Base-by-base conservation (phyloP, 2,888 invertebrate genomes). In the Scaeva pyrastri region DNA sequence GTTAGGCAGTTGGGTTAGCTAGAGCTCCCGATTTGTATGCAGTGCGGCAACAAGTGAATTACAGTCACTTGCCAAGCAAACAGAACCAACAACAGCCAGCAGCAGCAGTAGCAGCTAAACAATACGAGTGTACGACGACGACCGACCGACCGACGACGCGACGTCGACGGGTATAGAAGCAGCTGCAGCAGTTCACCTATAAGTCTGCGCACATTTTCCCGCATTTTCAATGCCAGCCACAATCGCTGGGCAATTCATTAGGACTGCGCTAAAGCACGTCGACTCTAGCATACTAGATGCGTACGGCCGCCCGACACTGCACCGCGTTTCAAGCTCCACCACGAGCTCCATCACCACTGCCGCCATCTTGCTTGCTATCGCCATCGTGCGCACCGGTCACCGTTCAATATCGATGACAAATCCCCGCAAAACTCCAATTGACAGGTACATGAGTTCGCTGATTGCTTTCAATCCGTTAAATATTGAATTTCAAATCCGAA, bases 371-470 rank as follows among this genome's bases (percentile, higher is more conserved):
- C n/a, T 45, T 45, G 45, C 36, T 48, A 66, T 66, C 66, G 14
- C 66, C 66, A 66, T 66, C 66, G 64, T 64, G 73, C 73, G 21
- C 23, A 52, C 50, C 41, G 70, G 50, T 56, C 77, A 41, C 23
- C 70, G 62, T 70, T 74, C 81, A 73, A 81, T 87, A 87, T 87
- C 83, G 87, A 87, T 87, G 87, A 87, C 87, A 87, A 87, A 87
- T 87, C 87, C 78, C 87, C 87, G 87, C 87, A 83, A 87, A 87
- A 87, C 82, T 83, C 75, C 82, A 82, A 87, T 68, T 87, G 87
- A 87, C 87, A 87, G 87, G 83, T 87, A 87, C 87, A 87, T 87
- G 87, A 87, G 87, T 87, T 87, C 72, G 87, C 78, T 87, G 83
- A 87, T 87, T 87, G 87, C 82, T 83, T 75, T 71, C 87, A 82